These are phyloP conservation scores for Sycophila sp. DNA, from an alignment of 1,140 invertebrate genomes.

Conservation along the genomic window DNA sequence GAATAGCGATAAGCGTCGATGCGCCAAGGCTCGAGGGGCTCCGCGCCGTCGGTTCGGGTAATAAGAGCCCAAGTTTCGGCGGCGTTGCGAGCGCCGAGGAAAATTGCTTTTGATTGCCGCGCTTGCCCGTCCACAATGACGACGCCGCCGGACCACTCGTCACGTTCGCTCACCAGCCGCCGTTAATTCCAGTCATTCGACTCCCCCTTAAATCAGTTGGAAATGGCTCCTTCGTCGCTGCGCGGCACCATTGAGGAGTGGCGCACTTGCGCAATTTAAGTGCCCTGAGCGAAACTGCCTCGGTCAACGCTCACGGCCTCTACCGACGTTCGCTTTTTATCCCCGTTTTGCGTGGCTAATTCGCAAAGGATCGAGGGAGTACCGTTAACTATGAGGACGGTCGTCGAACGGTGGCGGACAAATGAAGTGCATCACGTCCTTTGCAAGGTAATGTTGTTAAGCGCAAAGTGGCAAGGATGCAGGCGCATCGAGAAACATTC, in stretches of 20 bases:
- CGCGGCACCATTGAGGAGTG: not conserved
- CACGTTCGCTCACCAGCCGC: not conserved
- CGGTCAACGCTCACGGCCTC: too few relatives aligned
- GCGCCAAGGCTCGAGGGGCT: not conserved
- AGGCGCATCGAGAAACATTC: too few relatives aligned
- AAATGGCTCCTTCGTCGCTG: not conserved
- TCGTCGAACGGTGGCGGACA: too few relatives aligned
- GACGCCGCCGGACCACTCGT: not conserved
- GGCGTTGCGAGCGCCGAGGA: not conserved
- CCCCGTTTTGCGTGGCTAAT: too few relatives aligned
- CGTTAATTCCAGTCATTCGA: constrained; percentile 26
- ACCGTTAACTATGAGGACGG: too few relatives aligned
- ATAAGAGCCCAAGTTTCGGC: constrained; percentile 14
- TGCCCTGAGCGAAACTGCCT: too few relatives aligned
- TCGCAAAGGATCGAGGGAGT: too few relatives aligned
- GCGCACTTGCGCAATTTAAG: not conserved
- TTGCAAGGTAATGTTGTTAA: too few relatives aligned
- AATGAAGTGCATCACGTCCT: too few relatives aligned
- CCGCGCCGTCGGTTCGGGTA: not conserved
- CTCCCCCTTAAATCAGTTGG: not conserved
- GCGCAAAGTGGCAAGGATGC: too few relatives aligned
- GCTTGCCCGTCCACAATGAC: not conserved
- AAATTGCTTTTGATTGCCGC: constrained; percentile 21
- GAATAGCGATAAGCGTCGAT: constrained; percentile 27
- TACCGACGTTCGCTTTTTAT: too few relatives aligned